phyloP scores from a whole-genome alignment of 2,888 invertebrate species.

The Andrena bucephala region DNA sequence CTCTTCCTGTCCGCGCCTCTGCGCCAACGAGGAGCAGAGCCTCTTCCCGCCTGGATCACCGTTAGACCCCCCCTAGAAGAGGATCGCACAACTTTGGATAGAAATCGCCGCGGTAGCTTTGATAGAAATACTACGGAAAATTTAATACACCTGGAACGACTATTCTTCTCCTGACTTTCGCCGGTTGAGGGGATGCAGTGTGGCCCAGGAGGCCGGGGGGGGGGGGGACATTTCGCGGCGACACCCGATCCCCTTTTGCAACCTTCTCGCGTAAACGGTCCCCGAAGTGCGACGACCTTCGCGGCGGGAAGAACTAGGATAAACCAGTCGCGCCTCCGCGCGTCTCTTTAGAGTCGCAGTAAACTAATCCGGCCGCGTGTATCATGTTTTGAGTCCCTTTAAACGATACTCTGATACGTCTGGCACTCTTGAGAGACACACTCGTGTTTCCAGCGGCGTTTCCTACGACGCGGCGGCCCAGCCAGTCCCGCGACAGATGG shows the following conservation, averaged over 20 bases:
- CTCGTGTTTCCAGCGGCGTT: conserved; percentile 6
- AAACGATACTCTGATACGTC: conserved; percentile 54
- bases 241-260: conserved; percentile 45
- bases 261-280: conserved; percentile 41
- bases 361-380: conserved; percentile 52
- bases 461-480: not conserved
- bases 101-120: not conserved
- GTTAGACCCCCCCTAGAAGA: not conserved
- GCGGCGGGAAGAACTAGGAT: conserved; percentile 55
- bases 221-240: conserved; percentile 3
- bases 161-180: not conserved
- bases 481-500: conserved; percentile 7
- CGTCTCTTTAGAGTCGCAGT: conserved; percentile 49
- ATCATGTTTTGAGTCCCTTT: conserved; percentile 61
- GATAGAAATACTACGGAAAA: not conserved
- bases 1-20: conserved; percentile 31
- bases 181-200: not conserved
- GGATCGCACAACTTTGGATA: not conserved
- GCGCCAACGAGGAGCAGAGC: not conserved
- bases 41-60: conserved; percentile 9
- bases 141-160: not conserved
- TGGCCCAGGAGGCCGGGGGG: not conserved
- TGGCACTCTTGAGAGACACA: conserved; percentile 26
- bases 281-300: conserved; percentile 60
- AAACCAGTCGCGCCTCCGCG: conserved; percentile 52